These are phyloP conservation scores for Peromyscus californicus DNA, from an alignment of 2,113 vertebrate species.

Conservation along the genomic window DNA sequence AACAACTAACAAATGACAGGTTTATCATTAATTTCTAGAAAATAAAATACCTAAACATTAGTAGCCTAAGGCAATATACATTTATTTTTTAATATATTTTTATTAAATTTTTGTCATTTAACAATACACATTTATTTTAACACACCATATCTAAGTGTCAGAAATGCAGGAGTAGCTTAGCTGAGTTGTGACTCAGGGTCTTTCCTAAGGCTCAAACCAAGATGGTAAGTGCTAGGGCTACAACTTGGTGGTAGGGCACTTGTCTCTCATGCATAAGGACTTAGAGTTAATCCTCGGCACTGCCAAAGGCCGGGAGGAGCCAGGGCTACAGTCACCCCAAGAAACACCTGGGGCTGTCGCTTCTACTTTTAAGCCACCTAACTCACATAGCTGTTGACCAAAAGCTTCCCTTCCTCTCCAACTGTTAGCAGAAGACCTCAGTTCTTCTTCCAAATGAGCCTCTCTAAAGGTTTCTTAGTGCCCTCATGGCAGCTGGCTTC, in stretches of 20 bases:
- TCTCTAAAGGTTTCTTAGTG: neutral
- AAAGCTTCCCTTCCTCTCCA: neutral
- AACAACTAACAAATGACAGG: neutral
- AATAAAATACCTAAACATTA: conserved; percentile 36
- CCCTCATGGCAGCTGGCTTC: neutral
- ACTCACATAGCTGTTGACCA: neutral
- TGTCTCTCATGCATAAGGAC: too few species aligned
- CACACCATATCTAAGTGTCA: neutral
- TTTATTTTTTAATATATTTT: neutral
- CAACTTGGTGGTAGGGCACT: neutral
- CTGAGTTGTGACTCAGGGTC: neutral
- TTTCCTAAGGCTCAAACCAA: neutral
- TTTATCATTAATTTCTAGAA: neutral
- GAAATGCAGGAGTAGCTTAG: neutral
- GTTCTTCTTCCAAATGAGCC: neutral
- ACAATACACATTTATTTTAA: neutral
- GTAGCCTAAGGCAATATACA: neutral
- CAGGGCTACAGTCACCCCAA: neutral
- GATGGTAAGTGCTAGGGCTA: neutral
- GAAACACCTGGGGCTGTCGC: neutral
- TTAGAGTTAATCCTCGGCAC: neutral
- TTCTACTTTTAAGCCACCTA: conserved; percentile 6
- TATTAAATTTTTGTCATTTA: neutral
- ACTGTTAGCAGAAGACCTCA: neutral
- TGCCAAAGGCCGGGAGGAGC: neutral